phyloP scores from a whole-genome alignment of 2,888 invertebrate species.

The Drosophila anceps region DNA sequence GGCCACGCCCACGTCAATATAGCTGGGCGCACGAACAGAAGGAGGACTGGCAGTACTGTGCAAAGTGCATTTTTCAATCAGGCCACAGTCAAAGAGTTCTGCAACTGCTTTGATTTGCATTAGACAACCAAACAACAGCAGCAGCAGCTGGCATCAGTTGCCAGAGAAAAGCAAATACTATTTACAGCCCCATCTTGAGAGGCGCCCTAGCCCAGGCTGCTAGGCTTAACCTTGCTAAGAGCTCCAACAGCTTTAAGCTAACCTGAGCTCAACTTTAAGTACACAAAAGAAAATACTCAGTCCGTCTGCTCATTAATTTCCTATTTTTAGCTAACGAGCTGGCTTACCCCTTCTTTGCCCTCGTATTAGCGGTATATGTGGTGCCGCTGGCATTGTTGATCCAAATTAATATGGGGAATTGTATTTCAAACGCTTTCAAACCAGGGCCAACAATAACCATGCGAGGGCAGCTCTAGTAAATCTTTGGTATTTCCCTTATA shows the following conservation, averaged over 20 bases:
- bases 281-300: conserved; percentile 12
- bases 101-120: conserved; percentile 26
- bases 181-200: conserved; percentile 30
- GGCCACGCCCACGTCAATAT: conserved; percentile 40
- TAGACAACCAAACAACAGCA: conserved; percentile 20
- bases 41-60: background rate
- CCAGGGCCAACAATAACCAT: conserved; percentile 6
- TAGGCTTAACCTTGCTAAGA: background rate
- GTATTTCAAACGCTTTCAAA: conserved; percentile 23
- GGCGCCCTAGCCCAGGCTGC: background rate
- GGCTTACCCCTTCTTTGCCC: background rate
- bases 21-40: conserved; percentile 3
- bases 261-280: conserved; percentile 3
- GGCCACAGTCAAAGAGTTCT: conserved; percentile 20
- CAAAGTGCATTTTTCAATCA: conserved; percentile 49
- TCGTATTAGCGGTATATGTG: background rate
- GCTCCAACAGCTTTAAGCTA: background rate
- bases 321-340: conserved; percentile 2
- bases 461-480: conserved; percentile 16
- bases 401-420: conserved; percentile 54
- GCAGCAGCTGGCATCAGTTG: conserved; percentile 24
- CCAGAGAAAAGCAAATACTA: conserved; percentile 39
- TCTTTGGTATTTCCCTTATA: no score
- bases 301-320: conserved; percentile 20
- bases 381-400: conserved; percentile 37